Evolutionary conservation across 2,888 invertebrate species (phyloP).

Genomic region (Drosophila algonquin): DNA sequence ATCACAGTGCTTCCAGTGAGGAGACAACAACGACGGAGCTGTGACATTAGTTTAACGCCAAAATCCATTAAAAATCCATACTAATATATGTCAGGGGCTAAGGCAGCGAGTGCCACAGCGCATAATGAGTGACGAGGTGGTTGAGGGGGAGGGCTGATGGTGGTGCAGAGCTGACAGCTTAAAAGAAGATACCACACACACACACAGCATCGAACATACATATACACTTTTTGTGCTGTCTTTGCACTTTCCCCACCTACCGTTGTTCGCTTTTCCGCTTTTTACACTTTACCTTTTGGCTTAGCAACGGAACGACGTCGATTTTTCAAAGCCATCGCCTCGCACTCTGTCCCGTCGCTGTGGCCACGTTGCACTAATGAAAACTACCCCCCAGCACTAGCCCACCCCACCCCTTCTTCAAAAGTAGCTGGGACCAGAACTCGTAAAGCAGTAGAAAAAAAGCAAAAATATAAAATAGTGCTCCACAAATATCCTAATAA

Average conservation of each 20-base stretch:
- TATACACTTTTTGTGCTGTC: constrained; percentile 57
- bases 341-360: constrained; percentile 24
- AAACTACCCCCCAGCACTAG: constrained; percentile 24
- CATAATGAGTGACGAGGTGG: constrained; percentile 69
- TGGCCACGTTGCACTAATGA: constrained; percentile 37
- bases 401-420: background rate
- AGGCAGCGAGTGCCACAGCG: constrained; percentile 66
- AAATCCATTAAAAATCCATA: constrained; percentile 78
- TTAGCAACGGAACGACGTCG: constrained; percentile 44
- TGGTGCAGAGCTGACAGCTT: constrained; percentile 47
- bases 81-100: constrained; percentile 71
- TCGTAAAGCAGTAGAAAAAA: background rate
- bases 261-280: constrained; percentile 35
- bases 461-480: constrained; percentile 4
- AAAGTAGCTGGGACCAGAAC: background rate
- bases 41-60: constrained; percentile 71
- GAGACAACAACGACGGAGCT: constrained; percentile 38
- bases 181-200: constrained; percentile 67
- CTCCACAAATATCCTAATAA: no score
- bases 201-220: constrained; percentile 4
- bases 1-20: constrained; percentile 38
- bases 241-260: constrained; percentile 12
- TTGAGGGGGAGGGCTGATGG: constrained; percentile 8
- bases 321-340: constrained; percentile 57
- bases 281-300: constrained; percentile 60